A percentile compares a stretch with the other conserved stretches of the same genome.
These are phyloP conservation scores for Dryobota labecula DNA, from an alignment of 2,888 invertebrate genomes.

Conservation along the genomic window DNA sequence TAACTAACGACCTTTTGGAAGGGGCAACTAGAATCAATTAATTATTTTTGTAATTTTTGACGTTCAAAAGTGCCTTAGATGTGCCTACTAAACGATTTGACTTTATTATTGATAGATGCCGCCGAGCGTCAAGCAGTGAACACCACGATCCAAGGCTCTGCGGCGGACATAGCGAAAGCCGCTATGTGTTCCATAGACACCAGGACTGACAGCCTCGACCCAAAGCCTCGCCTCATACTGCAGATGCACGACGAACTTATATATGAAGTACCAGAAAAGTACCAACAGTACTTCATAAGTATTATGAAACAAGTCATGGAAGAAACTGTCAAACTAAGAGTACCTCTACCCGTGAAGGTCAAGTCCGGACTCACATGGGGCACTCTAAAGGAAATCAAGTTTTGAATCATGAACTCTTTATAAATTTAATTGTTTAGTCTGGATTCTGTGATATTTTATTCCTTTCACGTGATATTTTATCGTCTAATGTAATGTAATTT, in stretches of 20 bases:
- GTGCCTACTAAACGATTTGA: too few species aligned
- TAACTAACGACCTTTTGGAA: too few species aligned
- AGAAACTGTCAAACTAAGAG: slow-evolving; percentile 92
- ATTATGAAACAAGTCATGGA: slow-evolving; percentile 96
- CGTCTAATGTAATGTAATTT: slow-evolving; percentile 49
- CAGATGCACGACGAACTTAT: slow-evolving; percentile 99
- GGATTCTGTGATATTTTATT: slow-evolving; percentile 73
- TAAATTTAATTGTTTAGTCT: slow-evolving; percentile 53
- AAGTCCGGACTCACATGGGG: slow-evolving; percentile 96
- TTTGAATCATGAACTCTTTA: slow-evolving; percentile 50
- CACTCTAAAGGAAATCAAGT: slow-evolving; percentile 74
- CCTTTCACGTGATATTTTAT: slow-evolving; percentile 56
- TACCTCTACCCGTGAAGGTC: slow-evolving; percentile 97
- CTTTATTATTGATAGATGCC: too few species aligned
- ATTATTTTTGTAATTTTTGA: too few species aligned
- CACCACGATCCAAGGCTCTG: slow-evolving; percentile 98
- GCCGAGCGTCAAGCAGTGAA: slow-evolving; percentile 99
- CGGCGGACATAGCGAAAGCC: slow-evolving; percentile 98
- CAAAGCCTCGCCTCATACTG: slow-evolving; percentile 93
- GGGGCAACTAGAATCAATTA: too few species aligned
- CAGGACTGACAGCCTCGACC: slow-evolving; percentile 74
- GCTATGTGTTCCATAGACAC: slow-evolving; percentile 96
- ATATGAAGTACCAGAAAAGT: slow-evolving; percentile 94
- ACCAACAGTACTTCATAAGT: slow-evolving; percentile 90
- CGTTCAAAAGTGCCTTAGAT: too few species aligned